These are phyloP conservation scores for Drosophila busckii DNA, from an alignment of 1,140 invertebrate genomes.

Conservation along the genomic window DNA sequence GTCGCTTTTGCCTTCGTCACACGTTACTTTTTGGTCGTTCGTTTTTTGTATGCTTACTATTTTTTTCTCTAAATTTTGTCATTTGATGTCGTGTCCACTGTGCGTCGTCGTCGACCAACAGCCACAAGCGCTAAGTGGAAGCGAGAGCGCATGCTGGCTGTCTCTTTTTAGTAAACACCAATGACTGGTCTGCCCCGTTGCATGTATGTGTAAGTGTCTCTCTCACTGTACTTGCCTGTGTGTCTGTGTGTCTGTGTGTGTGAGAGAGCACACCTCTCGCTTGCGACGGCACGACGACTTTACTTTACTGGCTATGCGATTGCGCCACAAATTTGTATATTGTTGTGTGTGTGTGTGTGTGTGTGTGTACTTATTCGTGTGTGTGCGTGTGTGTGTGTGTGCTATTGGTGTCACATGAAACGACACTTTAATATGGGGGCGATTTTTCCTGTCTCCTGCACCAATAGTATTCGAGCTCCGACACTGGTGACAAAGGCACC, in stretches of 20 bases:
- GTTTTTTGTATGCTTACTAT: not conserved
- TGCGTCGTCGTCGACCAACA: constrained; percentile 19
- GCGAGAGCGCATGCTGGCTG: constrained; percentile 57
- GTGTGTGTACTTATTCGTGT: constrained; percentile 21
- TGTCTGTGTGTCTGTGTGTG: constrained; percentile 4
- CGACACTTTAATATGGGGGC: constrained; percentile 74
- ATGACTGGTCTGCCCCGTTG: constrained; percentile 28
- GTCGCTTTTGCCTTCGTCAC: constrained; percentile 34
- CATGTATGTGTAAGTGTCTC: constrained; percentile 13
- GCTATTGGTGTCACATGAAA: constrained; percentile 52
- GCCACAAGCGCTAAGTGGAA: constrained; percentile 2
- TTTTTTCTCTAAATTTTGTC: constrained; percentile 55
- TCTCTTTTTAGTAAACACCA: constrained; percentile 52
- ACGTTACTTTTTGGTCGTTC: constrained; percentile 30
- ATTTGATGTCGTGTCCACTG: constrained; percentile 70
- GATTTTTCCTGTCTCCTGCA: constrained; percentile 71
- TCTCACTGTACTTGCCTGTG: constrained; percentile 5
- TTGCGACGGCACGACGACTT: constrained; percentile 20
- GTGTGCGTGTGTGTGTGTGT: constrained; percentile 29
- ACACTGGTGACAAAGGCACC: constrained; percentile 66
- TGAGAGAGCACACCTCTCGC: constrained; percentile 24
- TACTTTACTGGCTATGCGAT: constrained; percentile 52
- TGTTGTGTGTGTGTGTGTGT: constrained; percentile 14
- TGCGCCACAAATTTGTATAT: constrained; percentile 55
- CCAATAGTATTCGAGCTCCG: constrained; percentile 67